Evolutionary conservation across 1,140 invertebrate genomes (phyloP).

Genomic region (Brachystomella parvula): DNA sequence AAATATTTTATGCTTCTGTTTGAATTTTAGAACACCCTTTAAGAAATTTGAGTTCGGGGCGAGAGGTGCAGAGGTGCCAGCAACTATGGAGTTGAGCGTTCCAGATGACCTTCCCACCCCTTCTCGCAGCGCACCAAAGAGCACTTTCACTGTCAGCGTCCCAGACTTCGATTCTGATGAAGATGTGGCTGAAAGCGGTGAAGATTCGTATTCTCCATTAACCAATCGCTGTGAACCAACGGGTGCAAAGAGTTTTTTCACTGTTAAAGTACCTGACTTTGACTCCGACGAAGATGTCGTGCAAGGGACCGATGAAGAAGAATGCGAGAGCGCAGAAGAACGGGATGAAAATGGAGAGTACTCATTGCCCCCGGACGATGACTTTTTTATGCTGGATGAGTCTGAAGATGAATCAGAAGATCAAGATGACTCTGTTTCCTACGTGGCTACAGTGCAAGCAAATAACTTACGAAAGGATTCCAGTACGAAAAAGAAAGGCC

Average conservation of each 20-base stretch:
- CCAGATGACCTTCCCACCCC: too few relatives aligned
- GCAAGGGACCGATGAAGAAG: background rate
- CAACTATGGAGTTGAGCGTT: too few relatives aligned
- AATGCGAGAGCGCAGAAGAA: background rate
- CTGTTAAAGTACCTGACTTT: background rate
- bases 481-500: background rate
- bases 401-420: slow-evolving; percentile 5
- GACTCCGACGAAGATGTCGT: background rate
- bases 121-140: too few relatives aligned
- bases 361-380: slow-evolving; percentile 2
- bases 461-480: background rate
- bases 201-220: too few relatives aligned
- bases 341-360: background rate
- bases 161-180: too few relatives aligned
- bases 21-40: too few relatives aligned
- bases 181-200: too few relatives aligned
- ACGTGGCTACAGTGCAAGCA: background rate
- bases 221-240: too few relatives aligned
- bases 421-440: background rate
- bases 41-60: too few relatives aligned
- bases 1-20: too few relatives aligned
- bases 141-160: too few relatives aligned
- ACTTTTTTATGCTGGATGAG: background rate
- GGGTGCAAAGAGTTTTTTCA: background rate
- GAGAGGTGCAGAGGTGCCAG: too few relatives aligned